Conservation (phyloP, 2,888 invertebrate genomes). For the Acronicta alni region DNA sequence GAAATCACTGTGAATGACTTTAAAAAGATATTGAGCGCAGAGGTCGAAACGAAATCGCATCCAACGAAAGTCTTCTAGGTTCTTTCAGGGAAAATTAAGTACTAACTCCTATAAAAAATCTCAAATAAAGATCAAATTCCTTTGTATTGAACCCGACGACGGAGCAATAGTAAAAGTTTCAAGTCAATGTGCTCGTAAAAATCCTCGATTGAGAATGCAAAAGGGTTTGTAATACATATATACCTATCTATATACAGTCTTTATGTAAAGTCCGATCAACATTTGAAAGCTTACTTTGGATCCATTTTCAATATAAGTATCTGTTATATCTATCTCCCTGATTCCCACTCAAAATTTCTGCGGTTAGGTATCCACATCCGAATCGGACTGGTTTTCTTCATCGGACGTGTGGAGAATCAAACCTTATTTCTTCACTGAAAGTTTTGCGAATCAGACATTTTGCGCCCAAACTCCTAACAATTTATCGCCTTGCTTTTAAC, state of each 20-base stretch:
- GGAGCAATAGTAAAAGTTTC: conserved; percentile 50
- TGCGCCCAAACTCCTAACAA: too few relatives aligned
- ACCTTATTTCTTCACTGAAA: background rate
- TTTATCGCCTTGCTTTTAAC: too few relatives aligned
- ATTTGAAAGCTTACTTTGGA: conserved; percentile 20
- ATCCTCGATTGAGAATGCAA: conserved; percentile 30
- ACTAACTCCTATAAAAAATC: conserved; percentile 20
- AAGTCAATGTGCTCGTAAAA: conserved; percentile 53
- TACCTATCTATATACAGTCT: background rate
- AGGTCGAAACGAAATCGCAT: conserved; percentile 26
- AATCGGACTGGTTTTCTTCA: too few relatives aligned
- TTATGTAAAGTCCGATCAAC: conserved; percentile 4
- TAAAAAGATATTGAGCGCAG: conserved; percentile 27
- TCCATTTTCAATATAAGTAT: too few relatives aligned
- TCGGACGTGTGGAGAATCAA: too few relatives aligned
- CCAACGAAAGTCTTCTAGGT: background rate
- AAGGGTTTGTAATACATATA: conserved; percentile 20
- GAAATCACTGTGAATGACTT: conserved; percentile 22
- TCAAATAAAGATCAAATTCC: conserved; percentile 37
- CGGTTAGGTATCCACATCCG: too few relatives aligned
- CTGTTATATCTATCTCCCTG: conserved; percentile 5
- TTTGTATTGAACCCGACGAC: conserved; percentile 19
- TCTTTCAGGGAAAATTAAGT: conserved; percentile 24
- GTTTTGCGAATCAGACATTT: background rate
- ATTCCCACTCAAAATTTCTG: background rate